Evolutionary conservation across 2,888 invertebrate genomes (phyloP).

Genomic region (Protula sp.): DNA sequence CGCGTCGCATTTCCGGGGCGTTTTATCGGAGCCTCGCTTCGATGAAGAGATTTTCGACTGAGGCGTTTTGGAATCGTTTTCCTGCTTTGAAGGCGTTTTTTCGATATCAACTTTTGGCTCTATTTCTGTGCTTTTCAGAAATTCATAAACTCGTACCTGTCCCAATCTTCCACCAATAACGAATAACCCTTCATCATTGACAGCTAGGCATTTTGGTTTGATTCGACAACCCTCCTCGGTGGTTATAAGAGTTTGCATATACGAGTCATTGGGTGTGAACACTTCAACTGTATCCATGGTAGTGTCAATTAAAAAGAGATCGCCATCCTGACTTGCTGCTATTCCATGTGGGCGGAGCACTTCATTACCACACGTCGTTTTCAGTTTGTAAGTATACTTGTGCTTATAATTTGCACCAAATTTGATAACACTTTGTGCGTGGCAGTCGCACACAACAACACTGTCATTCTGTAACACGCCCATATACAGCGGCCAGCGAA

Average conservation of each 20-base stretch:
- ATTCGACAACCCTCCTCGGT: conserved; percentile 8
- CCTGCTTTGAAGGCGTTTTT: no score
- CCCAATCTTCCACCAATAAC: not conserved
- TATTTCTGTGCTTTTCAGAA: no score
- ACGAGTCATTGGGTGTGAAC: conserved; percentile 6
- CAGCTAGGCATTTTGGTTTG: conserved; percentile 7
- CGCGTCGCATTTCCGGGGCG: no score
- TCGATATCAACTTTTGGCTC: no score
- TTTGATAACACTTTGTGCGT: conserved; percentile 11
- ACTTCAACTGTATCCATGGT: conserved; percentile 16
- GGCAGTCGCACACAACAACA: conserved; percentile 13
- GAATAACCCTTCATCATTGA: not conserved
- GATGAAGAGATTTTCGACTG: no score
- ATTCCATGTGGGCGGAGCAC: conserved; percentile 18
- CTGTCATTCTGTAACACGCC: not conserved
- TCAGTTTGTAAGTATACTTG: not conserved
- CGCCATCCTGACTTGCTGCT: conserved; percentile 8
- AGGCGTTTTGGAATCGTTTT: no score
- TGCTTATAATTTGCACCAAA: conserved; percentile 8
- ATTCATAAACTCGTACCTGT: not conserved
- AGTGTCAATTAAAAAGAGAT: conserved; percentile 13
- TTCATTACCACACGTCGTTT: conserved; percentile 13
- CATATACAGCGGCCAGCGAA: conserved; percentile 19
- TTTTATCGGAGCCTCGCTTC: no score
- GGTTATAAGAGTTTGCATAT: conserved; percentile 12